Evolutionary conservation across 1,140 invertebrate genomes (phyloP).

Genomic region (Calliopsis andreniformis): DNA sequence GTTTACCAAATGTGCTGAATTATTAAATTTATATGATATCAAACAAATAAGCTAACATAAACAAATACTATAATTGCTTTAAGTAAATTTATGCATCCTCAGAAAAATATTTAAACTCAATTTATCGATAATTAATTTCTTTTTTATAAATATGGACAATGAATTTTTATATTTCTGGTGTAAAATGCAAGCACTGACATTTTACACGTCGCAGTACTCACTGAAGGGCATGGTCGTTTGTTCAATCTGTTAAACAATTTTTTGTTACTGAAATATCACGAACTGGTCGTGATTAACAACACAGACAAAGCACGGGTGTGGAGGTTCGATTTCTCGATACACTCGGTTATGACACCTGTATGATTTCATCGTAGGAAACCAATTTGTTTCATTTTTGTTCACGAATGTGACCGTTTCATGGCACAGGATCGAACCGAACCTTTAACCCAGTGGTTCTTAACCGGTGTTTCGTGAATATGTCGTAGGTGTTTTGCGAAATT

Average conservation of each 20-base stretch:
- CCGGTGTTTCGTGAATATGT: too few relatives aligned
- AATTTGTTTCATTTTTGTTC: slow-evolving; percentile 1
- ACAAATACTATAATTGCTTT: not conserved
- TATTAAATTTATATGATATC: too few relatives aligned
- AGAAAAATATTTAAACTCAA: too few relatives aligned
- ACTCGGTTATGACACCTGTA: not conserved
- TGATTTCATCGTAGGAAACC: slow-evolving; percentile 1
- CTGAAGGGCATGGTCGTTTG: not conserved
- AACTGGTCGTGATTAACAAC: not conserved
- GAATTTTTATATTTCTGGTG: not conserved
- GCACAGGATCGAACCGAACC: too few relatives aligned
- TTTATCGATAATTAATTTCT: too few relatives aligned
- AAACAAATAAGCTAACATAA: not conserved
- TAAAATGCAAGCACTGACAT: not conserved
- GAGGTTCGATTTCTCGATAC: not conserved
- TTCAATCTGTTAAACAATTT: not conserved
- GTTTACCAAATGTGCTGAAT: too few relatives aligned
- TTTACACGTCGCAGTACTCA: slow-evolving; percentile 5
- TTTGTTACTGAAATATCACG: not conserved
- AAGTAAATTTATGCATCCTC: slow-evolving; percentile 18
- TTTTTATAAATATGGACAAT: too few relatives aligned
- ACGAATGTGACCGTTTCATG: too few relatives aligned
- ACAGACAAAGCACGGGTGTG: too few relatives aligned
- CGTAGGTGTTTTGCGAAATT: too few relatives aligned
- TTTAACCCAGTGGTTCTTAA: too few relatives aligned